phyloP scores from a whole-genome alignment of 2,888 invertebrate species.

The Diaprepes abbreviatus region DNA sequence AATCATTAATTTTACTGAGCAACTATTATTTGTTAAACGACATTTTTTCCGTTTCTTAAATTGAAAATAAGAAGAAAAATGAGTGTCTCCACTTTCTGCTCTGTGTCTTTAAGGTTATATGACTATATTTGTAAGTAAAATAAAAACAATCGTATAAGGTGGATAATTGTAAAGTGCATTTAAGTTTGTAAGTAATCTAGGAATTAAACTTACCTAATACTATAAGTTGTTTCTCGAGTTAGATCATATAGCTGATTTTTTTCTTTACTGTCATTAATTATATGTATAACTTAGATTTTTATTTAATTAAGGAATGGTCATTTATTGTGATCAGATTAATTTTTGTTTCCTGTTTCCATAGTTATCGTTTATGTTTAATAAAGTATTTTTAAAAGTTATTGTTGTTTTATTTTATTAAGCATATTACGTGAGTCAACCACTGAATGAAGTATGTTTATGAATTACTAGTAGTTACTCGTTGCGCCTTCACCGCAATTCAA shows the following conservation, averaged over 20 bases:
- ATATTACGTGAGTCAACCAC: no score
- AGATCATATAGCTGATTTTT: constrained; percentile 52
- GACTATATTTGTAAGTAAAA: constrained; percentile 31
- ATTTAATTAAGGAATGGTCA: constrained; percentile 47
- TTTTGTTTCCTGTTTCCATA: constrained; percentile 55
- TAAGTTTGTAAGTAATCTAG: constrained; percentile 53
- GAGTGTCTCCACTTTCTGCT: neutral
- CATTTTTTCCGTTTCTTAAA: neutral
- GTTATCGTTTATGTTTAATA: constrained; percentile 60
- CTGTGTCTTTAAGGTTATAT: constrained; percentile 21
- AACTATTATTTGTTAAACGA: neutral
- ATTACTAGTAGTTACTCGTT: no score
- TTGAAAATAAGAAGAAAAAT: neutral
- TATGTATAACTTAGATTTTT: constrained; percentile 45
- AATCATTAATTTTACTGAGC: neutral
- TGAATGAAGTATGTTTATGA: no score
- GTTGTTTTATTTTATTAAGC: no score
- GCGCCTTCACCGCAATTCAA: no score
- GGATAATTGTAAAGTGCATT: constrained; percentile 44
- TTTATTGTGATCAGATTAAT: constrained; percentile 54
- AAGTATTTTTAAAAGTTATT: constrained; percentile 59
- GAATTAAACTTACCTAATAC: constrained; percentile 52
- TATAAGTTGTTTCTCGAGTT: constrained; percentile 52
- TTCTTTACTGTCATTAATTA: constrained; percentile 51
- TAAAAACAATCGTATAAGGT: constrained; percentile 51